Evolutionary conservation across 1,140 invertebrate genomes (phyloP).

Genomic region (Dreissena polymorpha): DNA sequence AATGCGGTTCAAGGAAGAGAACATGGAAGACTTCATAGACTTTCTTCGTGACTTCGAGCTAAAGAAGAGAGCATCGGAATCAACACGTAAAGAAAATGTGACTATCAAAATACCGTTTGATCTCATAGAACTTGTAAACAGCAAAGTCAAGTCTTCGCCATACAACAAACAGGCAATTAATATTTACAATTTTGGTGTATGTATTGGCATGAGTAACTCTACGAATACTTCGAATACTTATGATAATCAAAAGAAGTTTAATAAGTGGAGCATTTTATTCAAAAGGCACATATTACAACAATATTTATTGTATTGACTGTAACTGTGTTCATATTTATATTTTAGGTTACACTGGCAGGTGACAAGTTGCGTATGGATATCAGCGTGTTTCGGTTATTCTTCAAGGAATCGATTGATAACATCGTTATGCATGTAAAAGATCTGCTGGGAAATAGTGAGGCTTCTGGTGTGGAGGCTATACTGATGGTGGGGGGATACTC

Average conservation of each 20-base stretch:
- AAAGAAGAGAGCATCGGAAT: too few relatives aligned
- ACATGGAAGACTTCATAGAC: too few relatives aligned
- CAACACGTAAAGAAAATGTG: too few relatives aligned
- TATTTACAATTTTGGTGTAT: neutral
- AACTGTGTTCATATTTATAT: neutral
- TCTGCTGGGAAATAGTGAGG: neutral
- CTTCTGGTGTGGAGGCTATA: neutral
- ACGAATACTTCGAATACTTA: neutral
- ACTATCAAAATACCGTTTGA: too few relatives aligned
- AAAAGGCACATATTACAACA: too few relatives aligned
- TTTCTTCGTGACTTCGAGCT: too few relatives aligned
- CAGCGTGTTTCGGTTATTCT: neutral
- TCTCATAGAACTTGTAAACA: too few relatives aligned
- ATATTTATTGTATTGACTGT: too few relatives aligned
- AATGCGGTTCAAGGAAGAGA: too few relatives aligned
- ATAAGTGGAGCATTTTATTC: neutral
- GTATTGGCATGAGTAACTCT: neutral
- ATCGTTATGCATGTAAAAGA: neutral
- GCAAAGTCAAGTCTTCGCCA: too few relatives aligned
- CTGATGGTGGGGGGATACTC: neutral
- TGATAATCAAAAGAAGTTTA: neutral
- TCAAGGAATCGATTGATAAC: neutral
- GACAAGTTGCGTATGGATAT: constrained; percentile 10
- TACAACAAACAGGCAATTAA: neutral
- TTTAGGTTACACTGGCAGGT: neutral